Base-by-base conservation (phyloP, 2,113 vertebrate species). In the Meleagris gallopavo region DNA sequence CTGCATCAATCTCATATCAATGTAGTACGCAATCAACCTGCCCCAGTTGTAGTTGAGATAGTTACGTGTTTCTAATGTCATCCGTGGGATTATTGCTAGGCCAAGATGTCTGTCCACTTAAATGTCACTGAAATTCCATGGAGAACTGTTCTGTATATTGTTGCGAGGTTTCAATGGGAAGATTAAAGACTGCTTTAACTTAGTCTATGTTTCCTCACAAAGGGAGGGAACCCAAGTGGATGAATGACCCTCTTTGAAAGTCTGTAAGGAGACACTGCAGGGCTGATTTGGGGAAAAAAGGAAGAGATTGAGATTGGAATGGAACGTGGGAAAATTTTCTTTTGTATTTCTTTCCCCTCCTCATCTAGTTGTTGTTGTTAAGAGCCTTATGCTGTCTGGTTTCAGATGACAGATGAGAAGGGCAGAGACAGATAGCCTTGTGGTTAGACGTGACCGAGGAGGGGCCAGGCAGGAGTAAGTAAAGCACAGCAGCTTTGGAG, bases 21-120 rank as follows among this genome's bases (percentile, higher is more conserved):
- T 5, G 6, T 18, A 13, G n/a, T 2, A 14, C 36, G 15, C 21
- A 15, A 2, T 36, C 61, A 17, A 8, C 13, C 52, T 5, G 1
- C 6, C 69, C 27, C 54, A 10, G 11, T 50, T 83, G 43, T n/a
- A 69, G 72, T 19, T 32, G 6, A 32, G 41, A 32, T 10, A 64
- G 61, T 21, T 14, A 1, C 5, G 3, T 13, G 14, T 52, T 83
- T 58, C 46, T 45, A 18, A 4, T 40, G 54, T 40, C 34, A 50
- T 29, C 21, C 41, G 9, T 57, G 55, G n/a, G 58, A 36, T 74
- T n/a, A 64, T 17, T 69, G 43, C 12, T 71, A 3, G 16, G 21
- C 29, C 22, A 43, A 46, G 9, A 4, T 29, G 19, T 19, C 54
- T 30, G 62, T 18, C 22, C 8, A 36, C 15, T 54, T 11, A 40